Evolutionary conservation across 2,888 invertebrate species (phyloP).

Genomic region (Imbricaverruca yamaguchii): DNA sequence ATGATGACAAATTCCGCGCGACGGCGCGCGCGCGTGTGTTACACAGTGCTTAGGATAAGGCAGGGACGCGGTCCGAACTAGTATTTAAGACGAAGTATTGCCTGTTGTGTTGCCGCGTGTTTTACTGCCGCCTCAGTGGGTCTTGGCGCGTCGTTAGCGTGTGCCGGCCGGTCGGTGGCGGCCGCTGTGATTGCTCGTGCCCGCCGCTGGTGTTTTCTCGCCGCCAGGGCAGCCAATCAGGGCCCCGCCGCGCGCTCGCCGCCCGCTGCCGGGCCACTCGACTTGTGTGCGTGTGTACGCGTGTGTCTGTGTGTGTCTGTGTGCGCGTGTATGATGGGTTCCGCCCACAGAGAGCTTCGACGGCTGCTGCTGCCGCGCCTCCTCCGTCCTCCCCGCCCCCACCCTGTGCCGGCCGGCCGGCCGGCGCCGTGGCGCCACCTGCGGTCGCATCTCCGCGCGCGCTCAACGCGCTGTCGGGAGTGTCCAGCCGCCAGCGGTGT

Average conservation of each 20-base stretch:
- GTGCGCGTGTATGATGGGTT: not conserved
- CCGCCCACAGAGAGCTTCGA: not conserved
- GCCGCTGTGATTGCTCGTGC: no score
- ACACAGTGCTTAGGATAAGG: not conserved
- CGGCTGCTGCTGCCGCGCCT: not conserved
- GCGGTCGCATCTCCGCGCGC: not conserved
- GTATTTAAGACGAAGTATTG: constrained; percentile 14
- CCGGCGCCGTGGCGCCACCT: not conserved
- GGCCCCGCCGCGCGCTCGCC: not conserved
- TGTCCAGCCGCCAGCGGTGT: not conserved
- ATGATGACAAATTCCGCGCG: not conserved
- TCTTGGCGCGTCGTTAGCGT: not conserved
- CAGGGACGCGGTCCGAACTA: not conserved
- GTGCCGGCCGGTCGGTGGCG: no score
- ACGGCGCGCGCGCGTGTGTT: not conserved
- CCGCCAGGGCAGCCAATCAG: no score
- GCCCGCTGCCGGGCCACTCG: not conserved
- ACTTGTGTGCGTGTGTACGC: not conserved
- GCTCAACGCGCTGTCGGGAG: not conserved
- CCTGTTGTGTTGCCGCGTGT: not conserved
- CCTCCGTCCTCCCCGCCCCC: not conserved
- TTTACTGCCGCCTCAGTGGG: not conserved
- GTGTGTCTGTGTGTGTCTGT: not conserved
- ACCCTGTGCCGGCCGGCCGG: not conserved
- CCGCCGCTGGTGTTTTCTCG: no score